Evolutionary conservation across 2,888 invertebrate genomes (phyloP).

Genomic region (Apamea anceps): DNA sequence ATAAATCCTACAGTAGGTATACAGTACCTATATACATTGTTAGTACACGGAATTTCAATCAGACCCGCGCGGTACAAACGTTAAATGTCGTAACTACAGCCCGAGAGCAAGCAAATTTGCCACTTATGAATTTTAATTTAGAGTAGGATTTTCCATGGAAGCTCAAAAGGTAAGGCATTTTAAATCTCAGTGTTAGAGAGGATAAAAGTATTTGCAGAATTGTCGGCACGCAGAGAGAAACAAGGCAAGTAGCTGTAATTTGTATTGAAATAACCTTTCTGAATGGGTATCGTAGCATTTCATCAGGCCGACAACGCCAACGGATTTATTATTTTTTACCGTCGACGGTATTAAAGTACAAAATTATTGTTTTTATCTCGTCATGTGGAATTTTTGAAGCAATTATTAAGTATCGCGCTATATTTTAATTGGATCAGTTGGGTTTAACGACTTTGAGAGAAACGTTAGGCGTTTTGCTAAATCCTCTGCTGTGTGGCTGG

Average conservation of each 20-base stretch:
- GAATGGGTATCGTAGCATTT: slow-evolving; percentile 88
- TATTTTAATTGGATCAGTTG: slow-evolving; percentile 88
- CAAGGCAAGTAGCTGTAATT: slow-evolving; percentile 89
- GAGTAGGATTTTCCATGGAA: slow-evolving; percentile 56
- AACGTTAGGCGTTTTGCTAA: slow-evolving; percentile 80
- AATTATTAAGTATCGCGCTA: slow-evolving; percentile 88
- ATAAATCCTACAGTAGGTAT: slow-evolving; percentile 85
- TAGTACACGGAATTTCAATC: slow-evolving; percentile 90
- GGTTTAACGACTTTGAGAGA: slow-evolving; percentile 84
- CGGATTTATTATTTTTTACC: slow-evolving; percentile 89
- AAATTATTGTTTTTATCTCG: slow-evolving; percentile 90
- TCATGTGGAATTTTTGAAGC: slow-evolving; percentile 88
- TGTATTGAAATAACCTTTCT: slow-evolving; percentile 89
- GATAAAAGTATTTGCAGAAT: slow-evolving; percentile 89
- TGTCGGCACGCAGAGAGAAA: slow-evolving; percentile 86
- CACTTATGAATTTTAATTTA: slow-evolving; percentile 36
- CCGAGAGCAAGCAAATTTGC: slow-evolving; percentile 46
- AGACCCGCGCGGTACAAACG: slow-evolving; percentile 66
- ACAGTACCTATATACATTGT: slow-evolving; percentile 85
- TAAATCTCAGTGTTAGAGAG: slow-evolving; percentile 77
- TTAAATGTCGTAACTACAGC: slow-evolving; percentile 60
- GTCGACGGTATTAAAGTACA: slow-evolving; percentile 85
- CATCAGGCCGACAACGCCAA: slow-evolving; percentile 82
- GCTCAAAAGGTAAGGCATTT: slow-evolving; percentile 59
- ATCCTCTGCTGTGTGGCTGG: slow-evolving; percentile 64